These are phyloP conservation scores for Drosophila nannoptera DNA, from an alignment of 1,140 invertebrate species.

Conservation along the genomic window DNA sequence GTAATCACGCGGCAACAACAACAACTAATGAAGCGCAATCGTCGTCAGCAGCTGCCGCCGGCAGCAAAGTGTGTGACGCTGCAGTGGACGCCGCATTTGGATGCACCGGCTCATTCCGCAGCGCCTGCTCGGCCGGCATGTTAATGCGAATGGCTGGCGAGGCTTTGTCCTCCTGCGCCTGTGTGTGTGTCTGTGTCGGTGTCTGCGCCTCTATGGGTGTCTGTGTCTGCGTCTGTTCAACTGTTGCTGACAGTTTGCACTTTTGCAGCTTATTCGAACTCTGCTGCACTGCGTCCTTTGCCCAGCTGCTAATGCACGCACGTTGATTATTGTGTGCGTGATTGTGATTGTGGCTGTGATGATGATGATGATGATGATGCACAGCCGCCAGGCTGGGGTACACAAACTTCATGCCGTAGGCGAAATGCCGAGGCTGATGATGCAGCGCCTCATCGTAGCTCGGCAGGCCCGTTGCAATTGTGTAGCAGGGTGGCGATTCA, in stretches of 20 bases:
- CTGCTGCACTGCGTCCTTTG: conserved; percentile 65
- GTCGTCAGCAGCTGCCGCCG: conserved; percentile 67
- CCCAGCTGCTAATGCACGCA: conserved; percentile 65
- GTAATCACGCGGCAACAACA: conserved; percentile 75
- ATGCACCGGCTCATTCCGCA: conserved; percentile 24
- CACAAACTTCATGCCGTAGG: conserved; percentile 78
- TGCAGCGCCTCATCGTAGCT: conserved; percentile 82
- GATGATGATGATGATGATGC: conserved; percentile 74
- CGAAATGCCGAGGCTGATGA: conserved; percentile 75
- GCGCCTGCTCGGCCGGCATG: conserved; percentile 56
- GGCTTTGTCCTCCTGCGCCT: conserved; percentile 35
- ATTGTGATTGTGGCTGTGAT: conserved; percentile 23
- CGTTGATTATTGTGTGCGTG: conserved; percentile 22
- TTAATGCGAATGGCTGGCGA: conserved; percentile 72
- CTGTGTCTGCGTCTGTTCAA: conserved; percentile 31
- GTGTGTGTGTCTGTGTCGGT: conserved; percentile 28
- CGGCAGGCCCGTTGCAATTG: conserved; percentile 82
- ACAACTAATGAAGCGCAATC: conserved; percentile 73
- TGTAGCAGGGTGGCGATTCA: conserved; percentile 82
- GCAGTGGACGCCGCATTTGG: conserved; percentile 22
- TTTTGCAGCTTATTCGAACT: conserved; percentile 64
- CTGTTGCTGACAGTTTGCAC: conserved; percentile 74
- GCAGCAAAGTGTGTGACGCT: conserved; percentile 58
- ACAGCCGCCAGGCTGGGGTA: conserved; percentile 73
- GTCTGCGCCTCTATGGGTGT: conserved; percentile 24